Conservation (phyloP, 2,888 invertebrate genomes). For the Euzetes globulus region DNA sequence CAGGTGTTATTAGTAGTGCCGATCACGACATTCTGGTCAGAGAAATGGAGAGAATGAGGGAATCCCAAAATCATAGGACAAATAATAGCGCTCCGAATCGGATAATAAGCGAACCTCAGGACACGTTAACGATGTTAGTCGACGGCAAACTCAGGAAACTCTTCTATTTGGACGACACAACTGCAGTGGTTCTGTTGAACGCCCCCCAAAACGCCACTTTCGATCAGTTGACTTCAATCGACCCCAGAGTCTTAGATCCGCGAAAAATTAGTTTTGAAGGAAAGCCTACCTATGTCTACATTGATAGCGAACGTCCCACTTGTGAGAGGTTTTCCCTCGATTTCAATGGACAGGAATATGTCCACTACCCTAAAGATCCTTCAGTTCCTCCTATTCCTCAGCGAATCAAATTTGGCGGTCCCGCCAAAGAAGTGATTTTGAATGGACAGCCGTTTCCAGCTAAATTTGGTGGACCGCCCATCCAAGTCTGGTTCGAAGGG, state of each 20-base stretch:
- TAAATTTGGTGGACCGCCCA: constrained; percentile 80
- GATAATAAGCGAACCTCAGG: constrained; percentile 14
- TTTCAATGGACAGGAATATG: constrained; percentile 27
- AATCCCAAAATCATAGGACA: neutral
- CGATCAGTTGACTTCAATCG: constrained; percentile 24
- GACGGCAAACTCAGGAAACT: constrained; percentile 32
- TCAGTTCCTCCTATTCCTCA: constrained; percentile 21
- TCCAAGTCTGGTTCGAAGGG: constrained; percentile 55
- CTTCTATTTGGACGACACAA: constrained; percentile 34
- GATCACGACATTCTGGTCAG: constrained; percentile 30
- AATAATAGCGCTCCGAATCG: neutral
- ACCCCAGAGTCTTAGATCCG: constrained; percentile 37
- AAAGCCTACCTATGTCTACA: constrained; percentile 38
- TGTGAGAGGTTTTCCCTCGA: constrained; percentile 32
- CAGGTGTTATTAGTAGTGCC: constrained; percentile 8
- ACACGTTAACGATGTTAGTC: constrained; percentile 28
- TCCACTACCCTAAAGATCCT: constrained; percentile 32
- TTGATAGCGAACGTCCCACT: constrained; percentile 36
- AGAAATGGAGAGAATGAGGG: constrained; percentile 18
- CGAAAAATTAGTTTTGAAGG: constrained; percentile 40
- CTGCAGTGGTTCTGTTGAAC: constrained; percentile 34
- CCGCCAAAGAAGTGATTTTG: constrained; percentile 41
- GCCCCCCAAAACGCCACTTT: constrained; percentile 31
- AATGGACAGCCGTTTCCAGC: constrained; percentile 80
- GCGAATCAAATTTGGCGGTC: constrained; percentile 41